Percentiles rank a stretch among this genome's conserved stretches.
Conservation (phyloP, 2,888 invertebrate genomes). For the Thereva unica region DNA sequence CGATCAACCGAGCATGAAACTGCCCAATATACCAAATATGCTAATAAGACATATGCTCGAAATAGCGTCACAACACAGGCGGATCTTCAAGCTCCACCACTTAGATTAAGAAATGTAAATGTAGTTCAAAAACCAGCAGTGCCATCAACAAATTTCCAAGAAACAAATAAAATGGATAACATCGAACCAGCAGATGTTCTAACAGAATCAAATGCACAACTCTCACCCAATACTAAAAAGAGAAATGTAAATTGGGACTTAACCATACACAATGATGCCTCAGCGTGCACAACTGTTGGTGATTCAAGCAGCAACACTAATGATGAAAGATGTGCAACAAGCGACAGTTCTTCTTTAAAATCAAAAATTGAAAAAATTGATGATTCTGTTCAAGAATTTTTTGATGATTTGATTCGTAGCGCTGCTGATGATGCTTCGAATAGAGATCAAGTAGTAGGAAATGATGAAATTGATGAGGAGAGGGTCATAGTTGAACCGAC, state of each 20-base stretch:
- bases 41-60: no score
- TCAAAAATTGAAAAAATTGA: slow-evolving; percentile 10
- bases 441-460: not conserved
- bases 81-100: no score
- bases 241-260: slow-evolving; percentile 58
- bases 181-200: slow-evolving; percentile 25
- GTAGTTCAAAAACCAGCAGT: no score
- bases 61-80: no score
- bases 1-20: no score
- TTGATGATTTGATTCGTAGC: slow-evolving; percentile 45
- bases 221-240: slow-evolving; percentile 49
- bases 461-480: slow-evolving; percentile 15
- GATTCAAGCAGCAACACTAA: slow-evolving; percentile 40
- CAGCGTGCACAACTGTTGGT: slow-evolving; percentile 43
- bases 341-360: not conserved
- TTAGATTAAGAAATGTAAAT: no score
- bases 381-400: slow-evolving; percentile 44
- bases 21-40: no score
- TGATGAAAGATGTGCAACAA: not conserved
- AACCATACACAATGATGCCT: slow-evolving; percentile 53
- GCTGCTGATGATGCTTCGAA: slow-evolving; percentile 37
- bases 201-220: slow-evolving; percentile 28
- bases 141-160: no score
- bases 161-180: not conserved
- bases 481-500: slow-evolving; percentile 27